Percentiles rank a stretch among this genome's conserved stretches.
Conservation (phyloP, 2,797 vertebrate species). For the Sardinella longiceps region DNA sequence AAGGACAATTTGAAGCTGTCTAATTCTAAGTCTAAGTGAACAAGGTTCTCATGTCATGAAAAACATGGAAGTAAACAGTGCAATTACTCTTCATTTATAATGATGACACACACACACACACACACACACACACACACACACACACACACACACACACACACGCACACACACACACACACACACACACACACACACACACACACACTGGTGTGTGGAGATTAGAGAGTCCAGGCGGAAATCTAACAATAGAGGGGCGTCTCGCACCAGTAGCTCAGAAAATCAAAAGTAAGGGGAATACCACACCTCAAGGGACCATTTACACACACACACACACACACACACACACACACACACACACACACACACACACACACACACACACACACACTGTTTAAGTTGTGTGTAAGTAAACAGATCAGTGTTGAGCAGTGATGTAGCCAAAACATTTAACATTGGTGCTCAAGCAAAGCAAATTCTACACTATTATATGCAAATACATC, state of each 20-base stretch:
- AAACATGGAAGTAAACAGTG: not conserved
- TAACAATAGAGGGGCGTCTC: conserved; percentile 2
- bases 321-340: not conserved
- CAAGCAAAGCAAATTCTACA: no score
- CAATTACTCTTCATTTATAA: not conserved
- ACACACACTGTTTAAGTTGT: no score
- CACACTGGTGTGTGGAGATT: not conserved
- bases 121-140: not conserved
- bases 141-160: not conserved
- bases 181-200: not conserved
- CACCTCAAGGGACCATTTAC: not conserved
- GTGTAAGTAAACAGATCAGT: not conserved
- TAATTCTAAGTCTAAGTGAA: not conserved
- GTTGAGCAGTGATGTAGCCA: not conserved
- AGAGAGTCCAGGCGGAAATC: conserved; percentile 6
- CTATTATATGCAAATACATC: no score
- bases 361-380: not conserved
- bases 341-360: not conserved
- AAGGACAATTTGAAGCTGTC: not conserved
- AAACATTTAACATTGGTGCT: no score
- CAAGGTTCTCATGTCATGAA: not conserved
- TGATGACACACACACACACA: no score
- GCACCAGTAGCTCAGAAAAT: conserved; percentile 17
- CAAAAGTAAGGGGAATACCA: not conserved
- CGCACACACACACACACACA: conserved; percentile 9